These are phyloP conservation scores for Neogobius melanostomus DNA, from an alignment of 2,113 vertebrate genomes.

Conservation along the genomic window DNA sequence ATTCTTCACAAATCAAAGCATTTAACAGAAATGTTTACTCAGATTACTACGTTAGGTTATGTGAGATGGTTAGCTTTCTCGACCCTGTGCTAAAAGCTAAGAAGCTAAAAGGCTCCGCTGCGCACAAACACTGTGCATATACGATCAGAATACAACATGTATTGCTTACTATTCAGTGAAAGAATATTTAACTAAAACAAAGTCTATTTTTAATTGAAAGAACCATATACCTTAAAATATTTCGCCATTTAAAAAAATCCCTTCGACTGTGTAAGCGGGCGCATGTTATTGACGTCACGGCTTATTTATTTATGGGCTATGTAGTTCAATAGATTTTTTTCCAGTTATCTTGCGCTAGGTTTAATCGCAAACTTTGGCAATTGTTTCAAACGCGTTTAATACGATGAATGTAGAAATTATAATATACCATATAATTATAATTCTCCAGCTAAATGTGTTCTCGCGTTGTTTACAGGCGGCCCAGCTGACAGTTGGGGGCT, in stretches of 20 bases:
- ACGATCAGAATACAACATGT: too few relatives aligned
- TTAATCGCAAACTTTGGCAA: not conserved
- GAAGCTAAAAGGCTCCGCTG: slow-evolving; percentile 36
- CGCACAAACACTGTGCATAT: not conserved
- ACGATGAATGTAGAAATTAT: not conserved
- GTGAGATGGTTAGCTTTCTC: not conserved
- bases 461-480: slow-evolving; percentile 47
- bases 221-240: slow-evolving; percentile 59
- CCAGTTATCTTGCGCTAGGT: not conserved
- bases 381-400: not conserved
- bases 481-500: slow-evolving; percentile 50
- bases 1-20: not conserved
- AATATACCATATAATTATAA: not conserved
- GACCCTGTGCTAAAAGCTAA: slow-evolving; percentile 19
- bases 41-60: not conserved
- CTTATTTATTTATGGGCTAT: slow-evolving; percentile 39
- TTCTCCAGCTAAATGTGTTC: slow-evolving; percentile 14
- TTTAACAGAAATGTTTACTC: not conserved
- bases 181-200: not conserved
- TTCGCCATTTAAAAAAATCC: slow-evolving; percentile 48
- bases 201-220: not conserved
- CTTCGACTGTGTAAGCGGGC: slow-evolving; percentile 28
- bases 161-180: not conserved
- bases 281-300: slow-evolving; percentile 45
- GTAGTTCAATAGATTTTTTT: slow-evolving; percentile 40